phyloP scores from a whole-genome alignment of 30 jellyfish, hydroid and myxozoan species.

The Aurelia sp. region DNA sequence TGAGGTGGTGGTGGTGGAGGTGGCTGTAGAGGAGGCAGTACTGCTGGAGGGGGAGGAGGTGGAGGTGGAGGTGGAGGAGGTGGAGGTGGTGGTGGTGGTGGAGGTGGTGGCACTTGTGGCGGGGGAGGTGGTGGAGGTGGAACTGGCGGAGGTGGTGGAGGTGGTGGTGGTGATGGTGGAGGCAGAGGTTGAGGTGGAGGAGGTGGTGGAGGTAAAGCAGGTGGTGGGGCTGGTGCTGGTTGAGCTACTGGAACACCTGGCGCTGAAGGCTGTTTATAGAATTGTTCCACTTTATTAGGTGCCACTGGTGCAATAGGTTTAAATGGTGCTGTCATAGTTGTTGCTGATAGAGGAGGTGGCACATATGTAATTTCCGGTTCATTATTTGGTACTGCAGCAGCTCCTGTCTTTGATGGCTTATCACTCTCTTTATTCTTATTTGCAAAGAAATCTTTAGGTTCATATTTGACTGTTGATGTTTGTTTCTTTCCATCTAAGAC shows the following conservation, averaged over 20 bases:
- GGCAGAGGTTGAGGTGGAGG: constrained; percentile 65
- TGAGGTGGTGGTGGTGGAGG: constrained; percentile 96
- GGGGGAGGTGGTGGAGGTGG: constrained; percentile 78
- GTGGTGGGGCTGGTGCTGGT: constrained; percentile 92
- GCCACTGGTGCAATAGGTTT: constrained; percentile 40
- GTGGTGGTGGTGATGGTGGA: constrained; percentile 53
- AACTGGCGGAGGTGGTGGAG: constrained; percentile 60
- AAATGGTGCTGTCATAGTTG: constrained; percentile 28
- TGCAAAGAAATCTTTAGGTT: constrained; percentile 16
- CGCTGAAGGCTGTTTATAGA: constrained; percentile 28
- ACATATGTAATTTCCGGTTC: constrained; percentile 28
- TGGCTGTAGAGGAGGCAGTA: constrained; percentile 86
- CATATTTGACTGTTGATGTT: constrained; percentile 39
- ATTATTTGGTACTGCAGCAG: constrained; percentile 42
- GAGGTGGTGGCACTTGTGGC: constrained; percentile 54
- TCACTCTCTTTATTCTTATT: constrained; percentile 16
- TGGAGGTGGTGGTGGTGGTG: constrained; percentile 82
- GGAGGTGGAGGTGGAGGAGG: constrained; percentile 82
- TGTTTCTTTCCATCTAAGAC: constrained; percentile 54
- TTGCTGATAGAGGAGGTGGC: constrained; percentile 32
- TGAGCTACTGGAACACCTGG: constrained; percentile 74
- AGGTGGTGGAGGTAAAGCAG: constrained; percentile 91
- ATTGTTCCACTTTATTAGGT: constrained; percentile 16
- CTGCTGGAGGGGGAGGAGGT: constrained; percentile 67
- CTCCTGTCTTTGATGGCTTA: constrained; percentile 3